These are phyloP conservation scores for Nannoperca obscura DNA, from an alignment of 2,797 vertebrate species.

Conservation along the genomic window DNA sequence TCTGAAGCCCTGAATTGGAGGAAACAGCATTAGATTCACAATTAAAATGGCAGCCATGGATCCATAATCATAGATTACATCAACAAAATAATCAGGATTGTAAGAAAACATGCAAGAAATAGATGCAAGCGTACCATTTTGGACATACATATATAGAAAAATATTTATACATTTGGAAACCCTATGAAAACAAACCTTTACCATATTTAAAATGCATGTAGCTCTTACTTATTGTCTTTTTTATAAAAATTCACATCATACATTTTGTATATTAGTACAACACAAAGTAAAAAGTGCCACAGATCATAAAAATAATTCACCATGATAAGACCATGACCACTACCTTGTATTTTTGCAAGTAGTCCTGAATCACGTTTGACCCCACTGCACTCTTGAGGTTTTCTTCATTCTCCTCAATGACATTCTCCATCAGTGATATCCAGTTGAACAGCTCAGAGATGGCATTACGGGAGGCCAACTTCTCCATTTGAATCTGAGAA, in stretches of 20 bases:
- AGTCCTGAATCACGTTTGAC: conserved; percentile 89
- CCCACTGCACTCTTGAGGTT: conserved; percentile 93
- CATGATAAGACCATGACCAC: not conserved
- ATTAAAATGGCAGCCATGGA: not conserved
- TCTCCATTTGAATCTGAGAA: conserved; percentile 96
- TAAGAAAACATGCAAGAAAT: not conserved
- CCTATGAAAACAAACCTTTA: not conserved
- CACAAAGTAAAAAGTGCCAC: not conserved
- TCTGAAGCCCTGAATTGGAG: conserved; percentile 89
- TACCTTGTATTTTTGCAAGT: conserved; percentile 97
- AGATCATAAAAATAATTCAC: not conserved
- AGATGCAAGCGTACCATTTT: not conserved
- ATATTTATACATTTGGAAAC: not conserved
- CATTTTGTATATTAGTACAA: too few species aligned
- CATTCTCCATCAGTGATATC: conserved; percentile 95
- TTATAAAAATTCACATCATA: not conserved
- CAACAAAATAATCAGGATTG: not conserved
- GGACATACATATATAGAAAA: not conserved
- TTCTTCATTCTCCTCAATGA: conserved; percentile 93
- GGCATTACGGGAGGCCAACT: conserved; percentile 93
- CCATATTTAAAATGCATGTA: not conserved
- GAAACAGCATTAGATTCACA: not conserved
- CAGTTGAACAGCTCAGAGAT: conserved; percentile 96
- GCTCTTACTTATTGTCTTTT: not conserved
- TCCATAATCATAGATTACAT: not conserved